These are phyloP conservation scores for Salvelinus fontinalis DNA, from an alignment of 2,113 vertebrate species.

Conservation along the genomic window DNA sequence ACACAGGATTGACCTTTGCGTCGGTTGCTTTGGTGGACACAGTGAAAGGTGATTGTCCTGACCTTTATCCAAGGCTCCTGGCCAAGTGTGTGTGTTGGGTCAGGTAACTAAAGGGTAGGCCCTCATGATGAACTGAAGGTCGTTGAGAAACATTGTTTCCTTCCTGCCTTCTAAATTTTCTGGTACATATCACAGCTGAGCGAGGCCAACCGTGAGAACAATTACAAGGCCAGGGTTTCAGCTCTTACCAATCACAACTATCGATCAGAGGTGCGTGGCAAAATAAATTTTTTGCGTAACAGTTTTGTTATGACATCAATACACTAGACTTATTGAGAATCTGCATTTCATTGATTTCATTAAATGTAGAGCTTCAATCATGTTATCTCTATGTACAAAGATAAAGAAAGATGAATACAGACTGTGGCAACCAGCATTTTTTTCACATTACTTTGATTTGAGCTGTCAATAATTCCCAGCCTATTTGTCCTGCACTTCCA, in stretches of 20 bases:
- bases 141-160: constrained; percentile 56
- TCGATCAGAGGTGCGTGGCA: constrained; percentile 30
- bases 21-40: constrained; percentile 2
- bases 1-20: not conserved
- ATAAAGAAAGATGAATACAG: not conserved
- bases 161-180: constrained; percentile 53
- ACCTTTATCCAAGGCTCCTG: constrained; percentile 44
- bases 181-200: constrained; percentile 43
- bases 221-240: constrained; percentile 51
- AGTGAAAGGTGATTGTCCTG: constrained; percentile 47
- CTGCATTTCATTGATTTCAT: too few species aligned
- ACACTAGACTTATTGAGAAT: too few species aligned
- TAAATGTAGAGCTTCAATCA: too few species aligned
- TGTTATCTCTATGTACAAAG: too few species aligned
- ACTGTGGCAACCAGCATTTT: not conserved
- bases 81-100: constrained; percentile 44
- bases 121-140: constrained; percentile 46
- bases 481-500: not conserved
- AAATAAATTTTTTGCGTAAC: too few species aligned
- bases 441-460: not conserved
- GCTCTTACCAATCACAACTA: constrained; percentile 34
- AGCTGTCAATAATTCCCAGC: too few species aligned
- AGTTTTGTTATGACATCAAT: too few species aligned
- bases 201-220: constrained; percentile 58
- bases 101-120: constrained; percentile 52